Evolutionary conservation across 2,888 invertebrate genomes (phyloP).

Genomic region (Yponomeuta cagnagella): DNA sequence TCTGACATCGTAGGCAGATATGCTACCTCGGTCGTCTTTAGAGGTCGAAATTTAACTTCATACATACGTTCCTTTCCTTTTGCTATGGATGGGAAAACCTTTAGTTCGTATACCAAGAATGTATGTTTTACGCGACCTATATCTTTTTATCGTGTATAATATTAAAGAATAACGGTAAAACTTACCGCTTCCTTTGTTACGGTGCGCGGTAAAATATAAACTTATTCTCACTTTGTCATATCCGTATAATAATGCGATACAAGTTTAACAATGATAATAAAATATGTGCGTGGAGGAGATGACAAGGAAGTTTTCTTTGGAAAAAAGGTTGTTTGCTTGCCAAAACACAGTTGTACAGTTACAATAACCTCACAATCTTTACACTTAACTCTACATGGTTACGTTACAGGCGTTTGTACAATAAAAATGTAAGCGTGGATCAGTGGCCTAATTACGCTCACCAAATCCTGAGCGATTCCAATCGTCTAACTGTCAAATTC

Average conservation of each 20-base stretch:
- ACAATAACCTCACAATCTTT: too few relatives aligned
- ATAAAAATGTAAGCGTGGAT: too few relatives aligned
- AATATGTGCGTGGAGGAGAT: background rate
- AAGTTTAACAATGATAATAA: background rate
- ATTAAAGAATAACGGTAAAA: constrained; percentile 4
- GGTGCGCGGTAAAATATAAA: constrained; percentile 3
- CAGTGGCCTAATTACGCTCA: too few relatives aligned
- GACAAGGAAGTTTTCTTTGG: background rate
- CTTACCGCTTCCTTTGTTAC: constrained; percentile 10
- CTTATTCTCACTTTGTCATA: constrained; percentile 10
- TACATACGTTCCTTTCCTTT: too few relatives aligned
- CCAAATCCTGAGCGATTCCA: too few relatives aligned
- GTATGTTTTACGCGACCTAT: background rate
- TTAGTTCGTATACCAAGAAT: background rate
- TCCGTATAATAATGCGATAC: background rate
- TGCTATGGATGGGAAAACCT: background rate
- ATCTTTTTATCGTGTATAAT: constrained; percentile 7
- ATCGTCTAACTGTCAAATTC: too few relatives aligned
- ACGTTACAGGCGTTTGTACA: too few relatives aligned
- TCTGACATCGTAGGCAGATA: too few relatives aligned
- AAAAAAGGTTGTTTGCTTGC: background rate
- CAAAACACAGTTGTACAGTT: too few relatives aligned
- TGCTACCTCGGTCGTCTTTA: too few relatives aligned
- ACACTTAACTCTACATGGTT: too few relatives aligned
- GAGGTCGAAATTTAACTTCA: too few relatives aligned